These are phyloP conservation scores for Zootermopsis nevadensis DNA, from an alignment of 2,888 invertebrate species.

Conservation along the genomic window DNA sequence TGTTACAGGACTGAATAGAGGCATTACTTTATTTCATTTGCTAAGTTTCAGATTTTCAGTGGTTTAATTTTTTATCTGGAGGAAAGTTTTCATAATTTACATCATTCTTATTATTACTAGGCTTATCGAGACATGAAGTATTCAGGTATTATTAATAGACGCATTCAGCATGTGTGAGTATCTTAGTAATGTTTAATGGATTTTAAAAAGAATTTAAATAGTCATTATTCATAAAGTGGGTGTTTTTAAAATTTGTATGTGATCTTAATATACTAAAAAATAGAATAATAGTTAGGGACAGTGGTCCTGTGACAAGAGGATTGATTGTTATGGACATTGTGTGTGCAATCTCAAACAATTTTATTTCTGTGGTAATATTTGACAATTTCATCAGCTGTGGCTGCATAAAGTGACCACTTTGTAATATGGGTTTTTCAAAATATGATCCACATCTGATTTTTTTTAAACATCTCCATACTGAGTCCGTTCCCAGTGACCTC, in stretches of 20 bases:
- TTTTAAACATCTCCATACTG: not conserved
- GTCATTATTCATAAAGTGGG: not conserved
- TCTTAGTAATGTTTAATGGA: not conserved
- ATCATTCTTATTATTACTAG: not conserved
- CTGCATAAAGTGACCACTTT: too few relatives aligned
- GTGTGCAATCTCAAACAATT: too few relatives aligned
- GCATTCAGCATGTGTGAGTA: not conserved
- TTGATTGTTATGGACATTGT: not conserved
- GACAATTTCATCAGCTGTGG: not conserved
- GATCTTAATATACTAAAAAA: constrained; percentile 21
- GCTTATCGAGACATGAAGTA: not conserved
- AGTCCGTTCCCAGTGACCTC: constrained; percentile 23
- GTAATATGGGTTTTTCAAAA: not conserved
- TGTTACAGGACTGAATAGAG: too few relatives aligned
- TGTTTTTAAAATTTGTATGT: not conserved
- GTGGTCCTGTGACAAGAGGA: not conserved
- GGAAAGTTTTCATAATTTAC: not conserved
- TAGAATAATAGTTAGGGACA: not conserved
- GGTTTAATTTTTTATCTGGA: not conserved
- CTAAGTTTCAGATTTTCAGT: too few relatives aligned
- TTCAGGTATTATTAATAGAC: not conserved
- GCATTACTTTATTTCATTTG: too few relatives aligned
- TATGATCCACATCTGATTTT: not conserved
- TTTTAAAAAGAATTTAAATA: not conserved
- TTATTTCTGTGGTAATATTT: not conserved